Evolutionary conservation across 2,888 invertebrate species (phyloP).

Genomic region (Trissoscelio sp.): DNA sequence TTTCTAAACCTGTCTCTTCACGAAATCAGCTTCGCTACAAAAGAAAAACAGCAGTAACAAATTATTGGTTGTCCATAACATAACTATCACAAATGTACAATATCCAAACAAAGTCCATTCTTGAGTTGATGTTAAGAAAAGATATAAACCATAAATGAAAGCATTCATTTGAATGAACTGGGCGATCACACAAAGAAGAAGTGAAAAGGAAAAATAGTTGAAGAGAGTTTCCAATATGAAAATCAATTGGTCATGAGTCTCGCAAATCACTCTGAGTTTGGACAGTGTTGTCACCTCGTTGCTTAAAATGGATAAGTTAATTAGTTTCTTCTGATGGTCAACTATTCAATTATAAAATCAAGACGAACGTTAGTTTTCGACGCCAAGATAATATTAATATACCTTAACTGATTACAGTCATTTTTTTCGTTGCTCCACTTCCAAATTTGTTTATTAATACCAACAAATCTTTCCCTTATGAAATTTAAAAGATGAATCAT

Average conservation of each 20-base stretch:
- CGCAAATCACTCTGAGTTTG: not conserved
- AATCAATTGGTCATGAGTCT: not conserved
- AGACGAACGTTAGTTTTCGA: too few relatives aligned
- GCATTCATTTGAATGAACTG: constrained; percentile 24
- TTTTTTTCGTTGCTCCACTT: constrained; percentile 1
- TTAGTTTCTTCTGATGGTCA: too few relatives aligned
- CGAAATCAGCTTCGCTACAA: constrained; percentile 38
- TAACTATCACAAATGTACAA: not conserved
- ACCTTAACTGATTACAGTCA: not conserved
- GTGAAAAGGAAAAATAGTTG: constrained; percentile 18
- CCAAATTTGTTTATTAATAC: not conserved
- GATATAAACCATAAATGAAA: constrained; percentile 4
- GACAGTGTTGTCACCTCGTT: not conserved
- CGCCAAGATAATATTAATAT: too few relatives aligned
- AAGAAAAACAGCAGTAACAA: not conserved
- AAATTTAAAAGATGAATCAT: constrained; percentile 14
- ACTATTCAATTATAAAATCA: too few relatives aligned
- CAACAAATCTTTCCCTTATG: constrained; percentile 3
- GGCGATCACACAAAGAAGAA: constrained; percentile 17
- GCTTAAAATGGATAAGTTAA: not conserved
- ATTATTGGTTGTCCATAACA: constrained; percentile 2
- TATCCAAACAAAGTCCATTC: not conserved
- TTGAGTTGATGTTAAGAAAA: not conserved
- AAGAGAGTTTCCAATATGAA: constrained; percentile 5
- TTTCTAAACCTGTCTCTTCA: constrained; percentile 29